A percentile compares a stretch with the other conserved stretches of the same genome.
Conservation (phyloP, 2,888 invertebrate genomes). For the Drosophila conformis region DNA sequence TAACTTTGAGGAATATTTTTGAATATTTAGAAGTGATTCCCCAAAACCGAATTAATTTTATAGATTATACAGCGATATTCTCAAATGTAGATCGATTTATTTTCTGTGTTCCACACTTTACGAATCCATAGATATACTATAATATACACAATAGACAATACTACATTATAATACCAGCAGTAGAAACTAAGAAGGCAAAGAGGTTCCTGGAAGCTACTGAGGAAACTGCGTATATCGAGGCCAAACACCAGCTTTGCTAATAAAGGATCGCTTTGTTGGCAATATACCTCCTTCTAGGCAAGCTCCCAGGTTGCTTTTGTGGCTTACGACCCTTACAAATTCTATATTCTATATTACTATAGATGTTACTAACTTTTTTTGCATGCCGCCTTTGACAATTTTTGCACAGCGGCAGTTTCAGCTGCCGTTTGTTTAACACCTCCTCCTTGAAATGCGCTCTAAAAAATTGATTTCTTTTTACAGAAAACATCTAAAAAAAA, state of each 20-base stretch:
- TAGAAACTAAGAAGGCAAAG: neutral
- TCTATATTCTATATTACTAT: neutral
- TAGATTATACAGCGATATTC: neutral
- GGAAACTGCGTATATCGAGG: conserved; percentile 1
- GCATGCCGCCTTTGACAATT: conserved; percentile 37
- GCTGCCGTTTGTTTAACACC: conserved; percentile 80
- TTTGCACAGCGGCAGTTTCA: conserved; percentile 59
- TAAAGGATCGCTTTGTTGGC: conserved; percentile 15
- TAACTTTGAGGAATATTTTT: too few relatives aligned
- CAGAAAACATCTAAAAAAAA: conserved; percentile 1
- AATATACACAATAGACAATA: neutral
- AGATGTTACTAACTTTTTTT: conserved; percentile 9
- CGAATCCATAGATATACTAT: neutral
- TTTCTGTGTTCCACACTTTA: neutral
- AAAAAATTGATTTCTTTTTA: conserved; percentile 57
- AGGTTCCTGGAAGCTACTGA: neutral
- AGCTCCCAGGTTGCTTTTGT: conserved; percentile 32
- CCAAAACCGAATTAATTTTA: neutral
- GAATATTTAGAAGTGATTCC: neutral
- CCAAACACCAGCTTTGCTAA: conserved; percentile 25
- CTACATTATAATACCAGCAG: neutral
- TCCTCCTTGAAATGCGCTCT: conserved; percentile 37
- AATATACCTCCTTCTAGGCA: conserved; percentile 1
- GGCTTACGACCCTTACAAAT: conserved; percentile 6
- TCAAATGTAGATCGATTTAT: neutral